These are phyloP conservation scores for Oncorhynchus clarkii DNA, from an alignment of 2,113 vertebrate genomes.

Conservation along the genomic window DNA sequence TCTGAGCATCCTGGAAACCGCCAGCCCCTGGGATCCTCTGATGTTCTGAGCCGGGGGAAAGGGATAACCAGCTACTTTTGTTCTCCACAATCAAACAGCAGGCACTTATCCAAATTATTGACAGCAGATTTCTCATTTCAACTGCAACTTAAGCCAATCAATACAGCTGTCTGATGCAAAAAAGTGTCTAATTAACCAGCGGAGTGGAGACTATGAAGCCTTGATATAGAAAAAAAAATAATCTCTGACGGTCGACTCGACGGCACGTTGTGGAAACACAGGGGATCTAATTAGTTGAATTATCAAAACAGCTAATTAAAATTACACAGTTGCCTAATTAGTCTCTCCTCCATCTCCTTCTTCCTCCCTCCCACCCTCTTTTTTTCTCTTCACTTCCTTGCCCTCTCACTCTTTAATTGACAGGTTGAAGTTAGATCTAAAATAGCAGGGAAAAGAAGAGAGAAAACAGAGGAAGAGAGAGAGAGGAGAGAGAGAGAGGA, in stretches of 20 bases:
- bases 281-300: slow-evolving; percentile 99
- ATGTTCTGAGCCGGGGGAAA: slow-evolving; percentile 76
- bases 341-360: slow-evolving; percentile 83
- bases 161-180: slow-evolving; percentile 99
- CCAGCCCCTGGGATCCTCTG: slow-evolving; percentile 86
- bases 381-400: slow-evolving; percentile 78
- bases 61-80: slow-evolving; percentile 79
- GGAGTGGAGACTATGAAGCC: too few relatives aligned
- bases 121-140: slow-evolving; percentile 99
- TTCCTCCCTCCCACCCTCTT: slow-evolving; percentile 84
- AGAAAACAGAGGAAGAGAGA: too few relatives aligned
- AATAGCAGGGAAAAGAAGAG: too few relatives aligned
- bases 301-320: slow-evolving; percentile 99
- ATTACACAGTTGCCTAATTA: slow-evolving; percentile 99
- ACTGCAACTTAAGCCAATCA: slow-evolving; percentile 99
- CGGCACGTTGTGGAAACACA: slow-evolving; percentile 99
- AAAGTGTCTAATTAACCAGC: too few relatives aligned
- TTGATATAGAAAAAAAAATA: slow-evolving; percentile 57
- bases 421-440: too few relatives aligned
- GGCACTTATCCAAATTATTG: slow-evolving; percentile 99
- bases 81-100: slow-evolving; percentile 98
- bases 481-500: fast-evolving
- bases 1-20: slow-evolving; percentile 82
- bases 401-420: too few relatives aligned
- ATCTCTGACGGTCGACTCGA: slow-evolving; percentile 77